A percentile compares a stretch with the other conserved stretches of the same genome.
Evolutionary conservation across 2,888 invertebrate species (phyloP).

Genomic region (Erebia palarica): DNA sequence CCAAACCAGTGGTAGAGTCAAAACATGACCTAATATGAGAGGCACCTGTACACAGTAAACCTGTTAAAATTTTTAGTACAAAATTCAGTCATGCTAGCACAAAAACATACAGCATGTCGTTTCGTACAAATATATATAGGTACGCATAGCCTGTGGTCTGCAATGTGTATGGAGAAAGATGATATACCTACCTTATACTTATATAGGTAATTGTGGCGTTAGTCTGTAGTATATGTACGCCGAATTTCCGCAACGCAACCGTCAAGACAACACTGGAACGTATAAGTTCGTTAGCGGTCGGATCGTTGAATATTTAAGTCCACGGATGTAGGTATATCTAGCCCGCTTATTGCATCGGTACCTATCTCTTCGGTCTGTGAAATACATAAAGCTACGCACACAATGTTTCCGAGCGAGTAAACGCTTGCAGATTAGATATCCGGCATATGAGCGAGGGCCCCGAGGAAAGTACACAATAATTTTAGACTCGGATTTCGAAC

Average conservation of each 20-base stretch:
- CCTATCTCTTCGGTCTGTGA: slow-evolving; percentile 38
- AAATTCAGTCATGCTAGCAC: too few relatives aligned
- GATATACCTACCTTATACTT: too few relatives aligned
- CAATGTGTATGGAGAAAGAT: too few relatives aligned
- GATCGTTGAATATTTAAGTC: slow-evolving; percentile 33
- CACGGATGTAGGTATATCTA: slow-evolving; percentile 21
- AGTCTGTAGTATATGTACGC: not conserved
- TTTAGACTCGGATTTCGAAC: slow-evolving; percentile 42
- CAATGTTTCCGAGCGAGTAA: slow-evolving; percentile 42
- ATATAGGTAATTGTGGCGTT: not conserved
- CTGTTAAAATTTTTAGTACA: too few relatives aligned
- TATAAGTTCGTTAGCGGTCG: slow-evolving; percentile 27
- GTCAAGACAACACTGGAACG: slow-evolving; percentile 16
- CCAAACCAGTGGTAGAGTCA: too few relatives aligned
- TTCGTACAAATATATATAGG: too few relatives aligned
- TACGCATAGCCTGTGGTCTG: too few relatives aligned
- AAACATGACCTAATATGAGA: too few relatives aligned
- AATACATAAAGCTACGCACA: slow-evolving; percentile 41
- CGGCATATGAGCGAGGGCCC: slow-evolving; percentile 41
- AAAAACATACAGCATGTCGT: too few relatives aligned
- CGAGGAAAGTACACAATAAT: slow-evolving; percentile 48
- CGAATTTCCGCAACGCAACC: slow-evolving; percentile 3
- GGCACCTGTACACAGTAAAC: too few relatives aligned
- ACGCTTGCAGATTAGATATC: slow-evolving; percentile 48
- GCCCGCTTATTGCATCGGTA: slow-evolving; percentile 29